These are phyloP conservation scores for Hoplodrina ambigua DNA, from an alignment of 2,888 invertebrate genomes.

Conservation along the genomic window DNA sequence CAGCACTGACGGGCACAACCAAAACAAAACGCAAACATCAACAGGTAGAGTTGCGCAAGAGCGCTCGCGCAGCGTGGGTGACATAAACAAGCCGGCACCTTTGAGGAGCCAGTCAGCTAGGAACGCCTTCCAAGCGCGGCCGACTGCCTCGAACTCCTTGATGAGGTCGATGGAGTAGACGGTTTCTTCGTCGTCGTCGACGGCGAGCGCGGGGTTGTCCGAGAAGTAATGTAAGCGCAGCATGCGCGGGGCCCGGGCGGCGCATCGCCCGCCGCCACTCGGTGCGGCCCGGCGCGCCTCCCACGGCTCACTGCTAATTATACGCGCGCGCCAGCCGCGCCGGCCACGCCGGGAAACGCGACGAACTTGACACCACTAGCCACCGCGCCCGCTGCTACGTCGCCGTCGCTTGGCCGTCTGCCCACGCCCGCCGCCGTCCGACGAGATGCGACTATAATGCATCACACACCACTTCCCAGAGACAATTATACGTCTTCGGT, in stretches of 20 bases:
- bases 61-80: conserved; percentile 70
- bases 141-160: conserved; percentile 96
- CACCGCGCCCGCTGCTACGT: conserved; percentile 66
- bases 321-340: conserved; percentile 75
- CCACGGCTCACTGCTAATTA: conserved; percentile 89
- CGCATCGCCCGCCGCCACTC: conserved; percentile 85
- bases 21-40: conserved; percentile 73
- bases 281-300: conserved; percentile 88
- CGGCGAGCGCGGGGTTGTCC: conserved; percentile 93
- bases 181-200: conserved; percentile 90
- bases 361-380: conserved; percentile 78
- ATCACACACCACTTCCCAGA: conserved; percentile 42
- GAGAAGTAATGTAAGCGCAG: conserved; percentile 96
- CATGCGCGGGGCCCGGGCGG: conserved; percentile 91
- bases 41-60: conserved; percentile 59
- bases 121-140: conserved; percentile 94
- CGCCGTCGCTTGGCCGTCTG: conserved; percentile 75
- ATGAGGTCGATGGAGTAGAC: conserved; percentile 96
- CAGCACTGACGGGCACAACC: conserved; percentile 51
- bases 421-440: conserved; percentile 66
- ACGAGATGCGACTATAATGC: conserved; percentile 68
- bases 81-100: conserved; percentile 84
- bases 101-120: conserved; percentile 92
- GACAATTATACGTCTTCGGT: conserved; percentile 32
- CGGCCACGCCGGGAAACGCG: conserved; percentile 69